These are phyloP conservation scores for Dipodomys ordii DNA, from an alignment of 2,113 vertebrate genomes.

Conservation along the genomic window DNA sequence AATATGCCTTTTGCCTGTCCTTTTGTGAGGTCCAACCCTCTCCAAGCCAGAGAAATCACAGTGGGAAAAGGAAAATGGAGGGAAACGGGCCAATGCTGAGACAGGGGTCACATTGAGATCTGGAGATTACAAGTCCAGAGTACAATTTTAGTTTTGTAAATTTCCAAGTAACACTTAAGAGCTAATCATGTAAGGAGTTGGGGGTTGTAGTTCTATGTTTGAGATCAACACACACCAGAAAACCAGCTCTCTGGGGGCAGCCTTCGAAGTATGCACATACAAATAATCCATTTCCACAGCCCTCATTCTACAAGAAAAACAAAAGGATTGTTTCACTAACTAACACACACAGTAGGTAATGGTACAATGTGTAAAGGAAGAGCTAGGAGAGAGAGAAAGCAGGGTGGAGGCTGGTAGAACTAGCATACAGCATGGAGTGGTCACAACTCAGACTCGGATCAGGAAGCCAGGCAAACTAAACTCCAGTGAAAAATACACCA, in stretches of 20 bases:
- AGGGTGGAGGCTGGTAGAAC: background rate
- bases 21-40: background rate
- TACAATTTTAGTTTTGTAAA: background rate
- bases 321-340: background rate
- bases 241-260: background rate
- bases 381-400: background rate
- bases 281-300: background rate
- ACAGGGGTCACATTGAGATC: background rate
- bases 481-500: background rate
- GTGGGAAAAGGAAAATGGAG: background rate
- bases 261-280: too few relatives aligned
- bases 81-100: background rate
- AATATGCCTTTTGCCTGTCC: slow-evolving; percentile 28
- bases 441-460: background rate
- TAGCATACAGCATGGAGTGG: background rate
- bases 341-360: background rate
- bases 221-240: too few relatives aligned
- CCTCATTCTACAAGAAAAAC: background rate
- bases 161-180: slow-evolving; percentile 1
- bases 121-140: background rate
- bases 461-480: background rate
- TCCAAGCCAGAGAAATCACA: background rate
- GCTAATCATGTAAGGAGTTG: background rate
- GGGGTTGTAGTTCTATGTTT: background rate
- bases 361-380: background rate